Conservation (phyloP, 1,140 invertebrate genomes). For the Drosophila kikkawai region DNA sequence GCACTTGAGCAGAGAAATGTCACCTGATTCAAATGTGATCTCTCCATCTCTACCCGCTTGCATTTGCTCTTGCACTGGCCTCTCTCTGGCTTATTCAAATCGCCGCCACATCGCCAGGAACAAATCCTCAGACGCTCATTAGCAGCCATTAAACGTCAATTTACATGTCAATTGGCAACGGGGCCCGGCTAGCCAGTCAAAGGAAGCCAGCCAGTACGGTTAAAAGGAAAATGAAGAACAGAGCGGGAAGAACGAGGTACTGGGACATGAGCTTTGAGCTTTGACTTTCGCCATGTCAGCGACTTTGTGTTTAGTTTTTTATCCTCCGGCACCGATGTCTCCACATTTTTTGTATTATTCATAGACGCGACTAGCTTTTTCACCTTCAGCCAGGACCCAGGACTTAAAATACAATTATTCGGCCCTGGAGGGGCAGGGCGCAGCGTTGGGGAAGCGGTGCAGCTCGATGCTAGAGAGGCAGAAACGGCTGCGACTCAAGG, state of each 20-base stretch:
- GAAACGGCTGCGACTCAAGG: not conserved
- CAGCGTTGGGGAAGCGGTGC: conserved; percentile 15
- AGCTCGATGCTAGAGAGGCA: conserved; percentile 14
- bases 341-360: conserved; percentile 76
- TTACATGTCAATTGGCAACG: conserved; percentile 83
- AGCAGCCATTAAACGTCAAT: conserved; percentile 84
- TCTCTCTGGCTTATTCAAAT: conserved; percentile 46
- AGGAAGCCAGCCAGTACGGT: conserved; percentile 24
- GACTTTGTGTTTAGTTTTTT: conserved; percentile 64
- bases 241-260: not conserved
- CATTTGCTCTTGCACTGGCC: too few relatives aligned
- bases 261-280: conserved; percentile 70
- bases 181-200: conserved; percentile 44
- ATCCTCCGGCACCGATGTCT: conserved; percentile 35
- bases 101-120: conserved; percentile 23
- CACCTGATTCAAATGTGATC: conserved; percentile 25
- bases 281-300: conserved; percentile 66
- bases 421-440: conserved; percentile 19
- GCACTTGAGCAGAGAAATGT: conserved; percentile 8
- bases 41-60: not conserved
- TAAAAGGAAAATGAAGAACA: conserved; percentile 12
- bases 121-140: conserved; percentile 83
- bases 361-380: conserved; percentile 75
- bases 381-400: conserved; percentile 61
- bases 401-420: conserved; percentile 81